Evolutionary conservation across 2,797 vertebrate genomes (phyloP).

Genomic region (Paedocypris micromegethes): DNA sequence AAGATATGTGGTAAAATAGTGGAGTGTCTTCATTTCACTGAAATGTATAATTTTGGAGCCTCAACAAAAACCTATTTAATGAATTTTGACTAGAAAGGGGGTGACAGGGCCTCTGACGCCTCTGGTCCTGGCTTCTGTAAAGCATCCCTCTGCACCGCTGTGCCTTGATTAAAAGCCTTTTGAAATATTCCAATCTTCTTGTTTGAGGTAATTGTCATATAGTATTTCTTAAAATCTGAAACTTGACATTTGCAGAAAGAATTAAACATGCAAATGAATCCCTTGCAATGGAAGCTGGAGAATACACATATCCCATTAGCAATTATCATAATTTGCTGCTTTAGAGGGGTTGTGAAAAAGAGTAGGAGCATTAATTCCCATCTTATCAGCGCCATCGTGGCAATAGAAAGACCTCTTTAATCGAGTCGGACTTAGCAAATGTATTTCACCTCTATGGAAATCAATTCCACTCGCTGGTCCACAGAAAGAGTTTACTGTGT

Average conservation of each 20-base stretch:
- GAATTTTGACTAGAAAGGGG: too few species aligned
- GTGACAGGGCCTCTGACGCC: too few species aligned
- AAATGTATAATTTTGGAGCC: too few species aligned
- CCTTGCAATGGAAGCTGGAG: slow-evolving; percentile 7
- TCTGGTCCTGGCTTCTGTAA: too few species aligned
- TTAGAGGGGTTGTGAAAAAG: slow-evolving; percentile 3
- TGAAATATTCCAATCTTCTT: too few species aligned
- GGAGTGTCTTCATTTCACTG: too few species aligned
- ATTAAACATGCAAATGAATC: slow-evolving; percentile 6
- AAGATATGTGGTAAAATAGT: too few species aligned
- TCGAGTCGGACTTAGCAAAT: slow-evolving; percentile 4
- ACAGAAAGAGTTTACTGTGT: slow-evolving; percentile 4
- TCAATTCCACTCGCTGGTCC: background rate
- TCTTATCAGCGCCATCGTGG: background rate
- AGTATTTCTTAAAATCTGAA: too few species aligned
- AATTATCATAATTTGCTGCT: slow-evolving; percentile 13
- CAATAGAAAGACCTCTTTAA: background rate
- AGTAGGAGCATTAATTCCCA: background rate
- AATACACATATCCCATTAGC: background rate
- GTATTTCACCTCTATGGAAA: background rate
- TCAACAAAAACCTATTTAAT: too few species aligned
- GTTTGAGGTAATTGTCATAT: too few species aligned
- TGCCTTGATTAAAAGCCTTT: too few species aligned
- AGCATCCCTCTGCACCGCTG: too few species aligned
- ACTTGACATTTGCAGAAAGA: background rate